Base-by-base conservation (phyloP, 2,797 vertebrate species). In the Centropyge bicolor region DNA sequence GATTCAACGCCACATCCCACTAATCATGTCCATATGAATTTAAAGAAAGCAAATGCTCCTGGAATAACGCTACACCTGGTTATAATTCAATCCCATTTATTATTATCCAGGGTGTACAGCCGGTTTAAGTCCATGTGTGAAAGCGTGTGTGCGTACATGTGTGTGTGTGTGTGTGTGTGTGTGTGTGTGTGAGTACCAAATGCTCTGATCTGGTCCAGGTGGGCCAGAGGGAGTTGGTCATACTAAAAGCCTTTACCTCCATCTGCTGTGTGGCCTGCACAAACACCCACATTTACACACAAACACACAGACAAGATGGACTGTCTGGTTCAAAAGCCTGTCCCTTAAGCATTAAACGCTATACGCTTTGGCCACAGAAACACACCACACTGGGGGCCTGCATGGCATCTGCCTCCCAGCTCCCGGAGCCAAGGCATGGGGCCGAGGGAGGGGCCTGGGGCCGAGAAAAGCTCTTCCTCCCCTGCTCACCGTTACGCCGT, bases 401-500 rank as follows among this genome's bases (percentile, higher is more conserved):
- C 84, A 87, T 95, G 93, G 94, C 95, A 96, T 95, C 95, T 95
- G 95, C 93, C 90, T 93, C 85, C 91, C 84, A 80, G 88, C 87
- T 90, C 90, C 87, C 19, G 19, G 61, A 94, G 93, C 94, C 95
- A 95, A 94, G 72, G 88, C 84, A 74, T 17, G 76, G 85, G 84
- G 90, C 87, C 55, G 79, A 85, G 86, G 93, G 89, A 91, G 89
- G 88, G 79, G 82, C 91, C 88, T 91, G 90, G 76, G 85, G 90
- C 88, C 68, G 78, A 92, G 93, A 95, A 94, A 93, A 95, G 93
- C 91, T 86, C 88, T 91, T 92, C 80, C 90, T 93, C 85, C 82
- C 92, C 79, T 91, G 89, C 91, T 93, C 89, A 90, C 88, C 16
- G 31, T 76, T 78, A 78, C 87, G 61, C 91, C 80, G 60, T 88